Evolutionary conservation across 1,140 invertebrate genomes (phyloP), one percentile per base, ranked within the genome.

Genomic region (Odontomachus brunneus): DNA sequence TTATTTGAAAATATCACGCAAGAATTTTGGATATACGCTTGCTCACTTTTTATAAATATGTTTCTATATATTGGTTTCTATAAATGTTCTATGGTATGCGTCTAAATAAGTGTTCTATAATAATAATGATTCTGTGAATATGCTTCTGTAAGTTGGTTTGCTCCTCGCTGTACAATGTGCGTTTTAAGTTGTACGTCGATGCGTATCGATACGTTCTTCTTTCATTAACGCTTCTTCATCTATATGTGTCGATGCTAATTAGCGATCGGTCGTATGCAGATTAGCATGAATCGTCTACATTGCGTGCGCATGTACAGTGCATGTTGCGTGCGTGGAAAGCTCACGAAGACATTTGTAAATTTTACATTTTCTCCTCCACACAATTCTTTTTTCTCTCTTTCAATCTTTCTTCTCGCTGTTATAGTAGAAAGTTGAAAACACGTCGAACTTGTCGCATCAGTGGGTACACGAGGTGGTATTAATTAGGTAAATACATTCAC

Each of bases 361-460:
- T 63, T 76, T 76, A 66, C 29, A 29, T 48, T 80, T 24, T 86
- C 72, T 51, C 51, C 29, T 3, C 29, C 29, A 5, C 29, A 5
- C 29, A 5, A 33, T 33, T 5, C 5, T 48, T 80, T 24, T 86
- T 66, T 51, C 51, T 86, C 72, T 51, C 51, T 33, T 5, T 29
- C 33, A 5, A n/a, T 29, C 19, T n/a, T 19, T 38, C 24, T 59
- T 49, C 29, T 4, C 2, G 11, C 22, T 67, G 12, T 44, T 71
- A 33, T 19, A 14, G 1, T 83, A 73, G 72, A 87, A 87, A 87
- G 66, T 51, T 71, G 66, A 49, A 76, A 76, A 87, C 12, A 24
- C n/a, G 53, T 48, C 44, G 57, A 66, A 76, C 73, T 66, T 76
- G 59, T 71, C 33, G 49, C 69, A 69, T 69, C 62, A 48, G 24